Evolutionary conservation across 2,888 invertebrate genomes (phyloP), one percentile per base, ranked within the genome.

Genomic region (Cataglyphis cursor): DNA sequence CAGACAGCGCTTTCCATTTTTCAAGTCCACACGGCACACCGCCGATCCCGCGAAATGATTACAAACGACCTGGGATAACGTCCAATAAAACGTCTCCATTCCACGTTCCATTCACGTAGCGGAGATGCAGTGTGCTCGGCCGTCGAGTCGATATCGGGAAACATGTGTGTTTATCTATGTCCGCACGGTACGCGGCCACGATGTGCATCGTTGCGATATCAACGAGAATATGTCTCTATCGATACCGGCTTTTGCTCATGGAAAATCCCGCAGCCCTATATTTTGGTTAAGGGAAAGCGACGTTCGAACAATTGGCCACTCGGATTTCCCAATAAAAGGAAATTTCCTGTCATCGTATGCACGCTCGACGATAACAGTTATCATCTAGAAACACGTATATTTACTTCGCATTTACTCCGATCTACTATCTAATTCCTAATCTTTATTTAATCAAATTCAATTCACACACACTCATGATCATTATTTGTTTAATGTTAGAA

Each of bases 1-100:
- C 18, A 31, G 66, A 62, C 87, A 78, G 64, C 80, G 84, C 75
- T 72, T 80, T 87, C 85, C 87, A 90, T 91, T 90, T 91, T 89
- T 89, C 90, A 88, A 89, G 87, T 89, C 88, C 85, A 75, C 87
- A 75, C 85, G 81, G 86, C 51, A 57, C 81, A 54, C 82, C 80
- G 84, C 82, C 86, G 85, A 82, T 82, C 85, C 65, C 85, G 73
- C 87, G 86, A 88, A 92, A 90, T 87, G 90, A 92, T 92, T 92
- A 91, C 86, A 89, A 91, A 91, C 91, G 89, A 89, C 81, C 87
- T 68, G 82, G 85, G 88, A 91, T 90, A 90, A 89, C 89, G 87
- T 90, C 88, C 89, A 87, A 92, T 90, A 89, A 90, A 90, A 92
- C 86, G 90, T 90, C 89, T 88, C 87, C 84, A 90, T 91, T 88